These are phyloP conservation scores for Sebastes variabilis DNA, from an alignment of 2,797 vertebrate species.

Conservation along the genomic window DNA sequence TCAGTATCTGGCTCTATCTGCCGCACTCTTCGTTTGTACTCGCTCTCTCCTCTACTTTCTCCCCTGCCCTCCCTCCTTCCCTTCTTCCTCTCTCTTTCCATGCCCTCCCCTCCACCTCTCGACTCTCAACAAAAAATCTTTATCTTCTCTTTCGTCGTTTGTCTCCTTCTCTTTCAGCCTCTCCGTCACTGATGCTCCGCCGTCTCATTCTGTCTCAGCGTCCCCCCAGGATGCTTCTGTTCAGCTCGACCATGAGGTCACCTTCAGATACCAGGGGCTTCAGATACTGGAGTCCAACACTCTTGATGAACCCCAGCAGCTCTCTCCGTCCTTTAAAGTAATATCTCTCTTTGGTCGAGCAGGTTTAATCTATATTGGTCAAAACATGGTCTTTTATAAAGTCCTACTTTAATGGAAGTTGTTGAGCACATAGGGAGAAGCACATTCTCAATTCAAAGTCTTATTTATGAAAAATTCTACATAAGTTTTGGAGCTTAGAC, in stretches of 20 bases:
- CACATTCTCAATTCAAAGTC: conserved; percentile 4
- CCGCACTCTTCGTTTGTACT: conserved; percentile 56
- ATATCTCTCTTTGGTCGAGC: not conserved
- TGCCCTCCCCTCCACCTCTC: conserved; percentile 22
- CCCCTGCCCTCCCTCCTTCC: not conserved
- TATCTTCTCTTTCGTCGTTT: conserved; percentile 18
- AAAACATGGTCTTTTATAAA: not conserved
- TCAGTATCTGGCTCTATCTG: conserved; percentile 73
- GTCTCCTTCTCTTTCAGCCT: conserved; percentile 14
- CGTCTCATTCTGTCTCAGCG: not conserved
- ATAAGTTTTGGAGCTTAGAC: conserved; percentile 25
- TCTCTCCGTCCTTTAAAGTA: not conserved
- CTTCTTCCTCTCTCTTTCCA: not conserved
- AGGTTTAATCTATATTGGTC: not conserved
- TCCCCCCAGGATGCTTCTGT: not conserved
- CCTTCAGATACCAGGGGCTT: not conserved
- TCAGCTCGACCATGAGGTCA: not conserved
- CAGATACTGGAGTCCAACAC: not conserved
- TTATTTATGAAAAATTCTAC: conserved; percentile 11
- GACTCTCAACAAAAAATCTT: conserved; percentile 41
- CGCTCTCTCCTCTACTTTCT: conserved; percentile 25
- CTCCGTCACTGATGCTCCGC: not conserved
- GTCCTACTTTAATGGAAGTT: not conserved
- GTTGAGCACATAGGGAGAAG: not conserved
- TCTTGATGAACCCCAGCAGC: not conserved